phyloP scores from a whole-genome alignment of 2,797 vertebrate genomes.

The Rhabdophis nuchalis region DNA sequence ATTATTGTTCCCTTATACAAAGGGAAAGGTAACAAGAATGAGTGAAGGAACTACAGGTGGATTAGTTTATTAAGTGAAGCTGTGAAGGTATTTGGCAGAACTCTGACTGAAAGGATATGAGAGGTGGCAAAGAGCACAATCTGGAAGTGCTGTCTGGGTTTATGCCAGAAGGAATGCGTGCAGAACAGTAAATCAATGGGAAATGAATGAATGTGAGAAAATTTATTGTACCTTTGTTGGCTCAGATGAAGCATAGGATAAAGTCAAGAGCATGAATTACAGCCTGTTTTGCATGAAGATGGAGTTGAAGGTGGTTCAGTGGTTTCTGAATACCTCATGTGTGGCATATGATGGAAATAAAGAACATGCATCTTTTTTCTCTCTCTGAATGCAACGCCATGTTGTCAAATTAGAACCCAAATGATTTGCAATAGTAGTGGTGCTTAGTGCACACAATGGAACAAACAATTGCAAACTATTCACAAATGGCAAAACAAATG shows the following conservation, averaged over 20 bases:
- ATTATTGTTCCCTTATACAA: not conserved
- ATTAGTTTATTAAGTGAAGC: not conserved
- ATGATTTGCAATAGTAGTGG: not conserved
- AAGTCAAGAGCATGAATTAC: not conserved
- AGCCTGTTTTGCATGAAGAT: not conserved
- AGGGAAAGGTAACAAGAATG: not conserved
- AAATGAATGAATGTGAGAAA: not conserved
- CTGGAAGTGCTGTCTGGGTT: not conserved
- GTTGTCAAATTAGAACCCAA: not conserved
- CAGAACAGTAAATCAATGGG: conserved; percentile 40
- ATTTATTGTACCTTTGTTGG: not conserved
- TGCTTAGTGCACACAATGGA: not conserved
- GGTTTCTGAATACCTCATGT: not conserved
- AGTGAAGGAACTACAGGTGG: not conserved
- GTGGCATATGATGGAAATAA: not conserved
- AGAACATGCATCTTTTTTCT: not conserved
- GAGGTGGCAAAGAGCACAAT: not conserved
- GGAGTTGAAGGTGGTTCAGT: not conserved
- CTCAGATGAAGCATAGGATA: not conserved
- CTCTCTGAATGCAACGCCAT: not conserved
- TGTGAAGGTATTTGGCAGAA: not conserved
- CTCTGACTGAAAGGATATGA: not conserved
- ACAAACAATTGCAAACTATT: not conserved
- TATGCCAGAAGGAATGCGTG: not conserved
- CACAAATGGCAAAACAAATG: not conserved